Base-by-base conservation (phyloP, 2,113 vertebrate genomes). In the Aphelocoma coerulescens region DNA sequence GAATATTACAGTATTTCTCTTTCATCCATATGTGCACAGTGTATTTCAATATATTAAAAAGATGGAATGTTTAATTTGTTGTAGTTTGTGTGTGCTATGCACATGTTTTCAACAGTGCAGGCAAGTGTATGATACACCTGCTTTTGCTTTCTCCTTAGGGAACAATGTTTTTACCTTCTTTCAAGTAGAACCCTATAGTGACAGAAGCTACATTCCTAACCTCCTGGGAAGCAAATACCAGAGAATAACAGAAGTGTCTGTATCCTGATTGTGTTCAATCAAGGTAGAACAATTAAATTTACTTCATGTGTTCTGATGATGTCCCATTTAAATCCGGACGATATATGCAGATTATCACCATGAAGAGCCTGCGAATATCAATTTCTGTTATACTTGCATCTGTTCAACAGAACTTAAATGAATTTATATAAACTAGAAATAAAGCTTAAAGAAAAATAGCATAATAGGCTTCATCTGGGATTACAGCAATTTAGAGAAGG, bases 261-360 rank as follows among this genome's bases (percentile, higher is more conserved):
- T 79, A 86, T 96, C 84, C 78, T 94, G 90, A 94, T 93, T 93
- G 63, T 93, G 32, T 95, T 96, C 75, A 87, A 32, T 95, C 85
- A 93, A 97, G 96, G 96, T 96, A 94, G 69, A 97, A 95, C 96
- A 97, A 95, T 94, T 97, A 97, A 91, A 97, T 97, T 96, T 87
- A 95, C 92, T 97, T 93, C 91, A 61, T 97, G 93, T 97, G 95
- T 97, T 97, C 93, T 94, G 91, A 92, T 95, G 66, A 88, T 86
- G 67, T 93, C 96, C 95, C 90, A 93, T 96, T 97, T 97, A 96
- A 97, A 96, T 97, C 94, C 97, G 94, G 95, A 94, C 94, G 79
- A 19, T 85, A 69, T 95, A 91, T 95, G 86, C 67, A 87, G 84
- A 93, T 94, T 86, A 97, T 93, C 89, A 89, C 92, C 55, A 61